These are phyloP conservation scores for Tragulus kanchil DNA, from an alignment of 2,113 vertebrate genomes.

Conservation along the genomic window DNA sequence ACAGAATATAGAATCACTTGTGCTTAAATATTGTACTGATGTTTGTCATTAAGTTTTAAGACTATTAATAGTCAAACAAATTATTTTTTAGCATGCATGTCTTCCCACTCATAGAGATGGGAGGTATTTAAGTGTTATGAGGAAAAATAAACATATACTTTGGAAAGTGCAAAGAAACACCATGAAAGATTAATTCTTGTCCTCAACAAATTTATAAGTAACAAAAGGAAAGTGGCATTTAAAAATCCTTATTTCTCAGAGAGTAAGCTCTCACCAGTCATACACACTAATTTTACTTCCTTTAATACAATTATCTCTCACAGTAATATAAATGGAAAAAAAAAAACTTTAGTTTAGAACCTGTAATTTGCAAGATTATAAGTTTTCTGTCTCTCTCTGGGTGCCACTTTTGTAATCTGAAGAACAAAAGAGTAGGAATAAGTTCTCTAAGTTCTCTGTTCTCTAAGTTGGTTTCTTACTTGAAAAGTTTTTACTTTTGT, in stretches of 20 bases:
- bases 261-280: background rate
- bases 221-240: background rate
- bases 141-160: background rate
- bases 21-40: background rate
- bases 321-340: background rate
- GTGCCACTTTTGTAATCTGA: constrained; percentile 22
- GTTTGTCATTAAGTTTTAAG: background rate
- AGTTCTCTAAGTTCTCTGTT: background rate
- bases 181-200: background rate
- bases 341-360: background rate
- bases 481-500: background rate
- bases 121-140: background rate
- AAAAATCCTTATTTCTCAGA: background rate
- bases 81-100: background rate
- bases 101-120: background rate
- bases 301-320: constrained; percentile 36
- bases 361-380: background rate
- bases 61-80: background rate
- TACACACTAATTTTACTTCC: background rate
- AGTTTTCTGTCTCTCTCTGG: background rate
- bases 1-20: background rate
- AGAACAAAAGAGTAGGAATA: background rate
- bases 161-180: background rate
- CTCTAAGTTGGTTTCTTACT: background rate
- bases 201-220: background rate